A percentile compares a stretch with the other conserved stretches of the same genome.
phyloP scores from a whole-genome alignment of 2,888 invertebrate genomes.

The Mythimna impura region DNA sequence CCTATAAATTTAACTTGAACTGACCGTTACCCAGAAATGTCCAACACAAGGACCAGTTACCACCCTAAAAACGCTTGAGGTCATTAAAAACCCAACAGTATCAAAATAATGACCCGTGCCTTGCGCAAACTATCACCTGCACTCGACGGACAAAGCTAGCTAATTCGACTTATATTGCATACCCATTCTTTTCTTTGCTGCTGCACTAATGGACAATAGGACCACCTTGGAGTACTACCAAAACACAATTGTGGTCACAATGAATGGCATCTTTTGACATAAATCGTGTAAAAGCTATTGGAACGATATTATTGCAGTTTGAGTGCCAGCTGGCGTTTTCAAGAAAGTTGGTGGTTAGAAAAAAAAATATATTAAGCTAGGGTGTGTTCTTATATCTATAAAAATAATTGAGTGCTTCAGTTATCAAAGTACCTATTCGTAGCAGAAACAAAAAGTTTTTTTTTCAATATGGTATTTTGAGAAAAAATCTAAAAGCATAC shows the following conservation, averaged over 20 bases:
- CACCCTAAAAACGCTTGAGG: constrained; percentile 14
- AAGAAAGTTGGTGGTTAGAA: constrained; percentile 11
- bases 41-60: constrained; percentile 4
- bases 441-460: no score
- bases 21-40: constrained; percentile 1
- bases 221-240: constrained; percentile 80
- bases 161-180: constrained; percentile 81
- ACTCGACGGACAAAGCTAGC: constrained; percentile 70
- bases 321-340: constrained; percentile 54
- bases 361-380: no score
- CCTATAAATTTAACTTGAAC: not conserved
- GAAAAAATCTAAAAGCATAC: no score
- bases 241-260: constrained; percentile 75
- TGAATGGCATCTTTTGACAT: constrained; percentile 61
- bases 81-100: constrained; percentile 50
- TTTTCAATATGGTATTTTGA: not conserved
- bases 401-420: not conserved
- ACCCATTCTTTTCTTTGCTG: constrained; percentile 52
- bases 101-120: constrained; percentile 72
- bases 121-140: constrained; percentile 70
- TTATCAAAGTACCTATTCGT: not conserved
- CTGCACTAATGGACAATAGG: constrained; percentile 65
- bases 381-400: no score
- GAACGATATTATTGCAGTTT: constrained; percentile 49
- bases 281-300: constrained; percentile 64